Percentiles rank a stretch among this genome's conserved stretches.
phyloP scores from a whole-genome alignment of 1,140 invertebrate species.

The Amyelois transitella region DNA sequence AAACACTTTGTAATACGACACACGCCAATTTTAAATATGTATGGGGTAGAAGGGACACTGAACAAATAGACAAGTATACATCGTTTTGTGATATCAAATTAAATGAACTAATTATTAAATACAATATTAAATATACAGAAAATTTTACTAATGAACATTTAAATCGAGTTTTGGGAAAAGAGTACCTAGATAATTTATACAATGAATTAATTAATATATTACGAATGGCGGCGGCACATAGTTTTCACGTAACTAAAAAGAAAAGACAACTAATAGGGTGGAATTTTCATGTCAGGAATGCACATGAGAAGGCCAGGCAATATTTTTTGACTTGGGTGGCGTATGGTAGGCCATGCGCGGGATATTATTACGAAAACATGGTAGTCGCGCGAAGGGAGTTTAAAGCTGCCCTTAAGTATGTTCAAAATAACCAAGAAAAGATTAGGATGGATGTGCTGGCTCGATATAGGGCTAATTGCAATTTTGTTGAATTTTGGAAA shows the following conservation, averaged over 20 bases:
- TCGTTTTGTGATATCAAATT: neutral
- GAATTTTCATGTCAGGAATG: neutral
- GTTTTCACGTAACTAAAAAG: no score
- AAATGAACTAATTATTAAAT: neutral
- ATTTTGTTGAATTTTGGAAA: slow-evolving; percentile 8
- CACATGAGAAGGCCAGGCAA: neutral
- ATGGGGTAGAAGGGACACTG: no score
- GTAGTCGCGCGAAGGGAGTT: neutral
- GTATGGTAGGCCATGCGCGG: neutral
- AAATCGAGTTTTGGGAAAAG: no score
- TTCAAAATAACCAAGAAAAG: slow-evolving; percentile 2
- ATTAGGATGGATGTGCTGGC: slow-evolving; percentile 8
- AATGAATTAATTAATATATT: no score
- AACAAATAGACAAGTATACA: no score
- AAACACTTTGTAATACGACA: neutral
- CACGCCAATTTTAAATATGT: neutral
- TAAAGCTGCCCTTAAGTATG: slow-evolving; percentile 1
- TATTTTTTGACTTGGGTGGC: neutral
- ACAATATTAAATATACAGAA: neutral
- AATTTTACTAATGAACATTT: neutral
- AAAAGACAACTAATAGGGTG: neutral
- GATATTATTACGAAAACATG: slow-evolving; percentile 2
- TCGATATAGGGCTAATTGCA: neutral
- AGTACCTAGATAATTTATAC: no score
- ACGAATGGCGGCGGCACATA: no score